Evolutionary conservation across 2,888 invertebrate species (phyloP), one percentile per base, ranked within the genome.

Genomic region (Drosophila villosipedis): DNA sequence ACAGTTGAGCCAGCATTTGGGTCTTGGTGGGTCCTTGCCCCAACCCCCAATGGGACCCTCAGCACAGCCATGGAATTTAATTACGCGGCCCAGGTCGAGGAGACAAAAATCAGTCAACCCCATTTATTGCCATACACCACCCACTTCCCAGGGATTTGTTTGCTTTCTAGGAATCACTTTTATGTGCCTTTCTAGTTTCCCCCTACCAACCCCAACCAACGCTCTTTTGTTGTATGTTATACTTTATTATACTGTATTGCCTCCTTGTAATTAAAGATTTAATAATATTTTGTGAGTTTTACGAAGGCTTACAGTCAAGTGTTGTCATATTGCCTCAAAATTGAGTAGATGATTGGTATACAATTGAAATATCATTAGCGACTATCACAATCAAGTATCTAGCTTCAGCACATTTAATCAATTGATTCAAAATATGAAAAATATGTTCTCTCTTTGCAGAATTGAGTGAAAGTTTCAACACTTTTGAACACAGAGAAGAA

Each of bases 101-200:
- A 63, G 73, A 81, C 74, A 77, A 77, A 73, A 80, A 80, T 80
- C 78, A 76, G 68, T 76, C 76, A 76, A 55, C 63, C 63, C 65
- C 60, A 39, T 43, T 52, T 35, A 37, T n/a, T 25, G 43, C 35
- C 43, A 9, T 16, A 30, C 16, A 2, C 50, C 58, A 22, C 30
- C 61, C 70, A 62, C 28, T 28, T 9, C 31, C 14, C n/a, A 63
- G 54, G 50, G 47, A 57, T 62, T 59, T 60, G 69, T 78, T 73
- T 66, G 47, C 16, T 49, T 47, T 47, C 53, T 30, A 54, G 49
- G 72, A 69, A 77, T 80, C 67, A 68, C 67, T 80, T 81, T 73
- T 69, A 69, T 76, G 68, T 72, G 59, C 14, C 66, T 50, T 33
- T 19, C 28, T 68, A 64, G 61, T 60, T 43, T 37, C 39, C 30